Percentiles rank a stretch among this genome's conserved stretches.
phyloP scores from a whole-genome alignment of 1,140 invertebrate genomes.

The Cecropterus lyciades region DNA sequence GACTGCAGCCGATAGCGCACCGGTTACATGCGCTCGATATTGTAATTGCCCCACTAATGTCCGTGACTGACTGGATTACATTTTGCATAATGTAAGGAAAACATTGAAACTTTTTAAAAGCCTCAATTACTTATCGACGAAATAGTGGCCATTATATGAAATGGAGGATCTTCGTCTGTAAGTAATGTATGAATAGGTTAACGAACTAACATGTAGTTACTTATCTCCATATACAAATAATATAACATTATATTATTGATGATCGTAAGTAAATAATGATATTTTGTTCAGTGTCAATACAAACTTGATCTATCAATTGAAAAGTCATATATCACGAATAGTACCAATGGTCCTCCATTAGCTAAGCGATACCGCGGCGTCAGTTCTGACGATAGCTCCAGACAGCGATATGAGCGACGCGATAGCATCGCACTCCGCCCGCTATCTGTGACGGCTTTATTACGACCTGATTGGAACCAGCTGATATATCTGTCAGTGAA shows the following conservation, averaged over 20 bases:
- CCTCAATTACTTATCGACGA: too few relatives aligned
- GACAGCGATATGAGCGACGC: conserved; percentile 2
- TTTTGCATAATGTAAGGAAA: neutral
- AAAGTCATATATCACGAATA: neutral
- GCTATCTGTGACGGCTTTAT: conserved; percentile 15
- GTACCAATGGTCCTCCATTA: neutral
- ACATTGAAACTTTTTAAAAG: too few relatives aligned
- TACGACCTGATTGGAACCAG: neutral
- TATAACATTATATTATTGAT: too few relatives aligned
- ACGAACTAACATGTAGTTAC: too few relatives aligned
- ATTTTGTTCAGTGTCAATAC: too few relatives aligned
- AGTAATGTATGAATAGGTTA: too few relatives aligned
- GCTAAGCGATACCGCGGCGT: conserved; percentile 7
- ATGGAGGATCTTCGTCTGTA: too few relatives aligned
- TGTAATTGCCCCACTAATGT: neutral
- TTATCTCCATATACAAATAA: too few relatives aligned
- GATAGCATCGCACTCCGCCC: conserved; percentile 14
- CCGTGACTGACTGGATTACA: neutral
- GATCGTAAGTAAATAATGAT: too few relatives aligned
- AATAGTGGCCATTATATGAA: too few relatives aligned
- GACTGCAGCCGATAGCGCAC: neutral
- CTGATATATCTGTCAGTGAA: neutral
- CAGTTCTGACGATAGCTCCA: conserved; percentile 14
- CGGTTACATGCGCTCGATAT: neutral
- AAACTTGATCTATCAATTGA: neutral